These are phyloP conservation scores for Oryzias javanicus DNA, from an alignment of 2,113 vertebrate species.

Conservation along the genomic window DNA sequence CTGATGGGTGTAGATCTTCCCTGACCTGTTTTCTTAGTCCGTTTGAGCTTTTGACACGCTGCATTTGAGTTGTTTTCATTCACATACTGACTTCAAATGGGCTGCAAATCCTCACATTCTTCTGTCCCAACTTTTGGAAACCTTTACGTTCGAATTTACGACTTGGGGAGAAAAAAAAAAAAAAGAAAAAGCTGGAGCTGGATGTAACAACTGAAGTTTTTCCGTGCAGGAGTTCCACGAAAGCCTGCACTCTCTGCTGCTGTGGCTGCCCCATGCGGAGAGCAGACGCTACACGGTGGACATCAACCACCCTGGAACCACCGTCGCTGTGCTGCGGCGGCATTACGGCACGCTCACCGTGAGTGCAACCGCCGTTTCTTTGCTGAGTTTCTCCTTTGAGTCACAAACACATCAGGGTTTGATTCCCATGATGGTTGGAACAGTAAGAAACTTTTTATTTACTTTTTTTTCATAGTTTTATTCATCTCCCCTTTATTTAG, in stretches of 20 bases:
- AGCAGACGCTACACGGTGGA: slow-evolving; percentile 73
- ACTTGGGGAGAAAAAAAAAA: not conserved
- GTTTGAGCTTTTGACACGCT: too few relatives aligned
- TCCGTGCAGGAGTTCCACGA: slow-evolving; percentile 87
- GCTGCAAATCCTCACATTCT: too few relatives aligned
- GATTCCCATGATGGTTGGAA: too few relatives aligned
- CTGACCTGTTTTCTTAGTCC: too few relatives aligned
- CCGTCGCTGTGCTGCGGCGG: slow-evolving; percentile 61
- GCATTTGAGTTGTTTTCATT: too few relatives aligned
- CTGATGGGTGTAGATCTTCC: too few relatives aligned
- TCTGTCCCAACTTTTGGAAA: not conserved
- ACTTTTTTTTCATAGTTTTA: too few relatives aligned
- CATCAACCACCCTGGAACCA: slow-evolving; percentile 58
- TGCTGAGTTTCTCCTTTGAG: too few relatives aligned
- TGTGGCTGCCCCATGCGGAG: slow-evolving; percentile 87
- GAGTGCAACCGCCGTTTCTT: slow-evolving; percentile 2
- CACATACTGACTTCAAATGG: too few relatives aligned
- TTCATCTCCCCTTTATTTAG: too few relatives aligned
- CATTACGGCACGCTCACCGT: slow-evolving; percentile 78
- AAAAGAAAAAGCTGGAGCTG: not conserved
- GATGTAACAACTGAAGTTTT: not conserved
- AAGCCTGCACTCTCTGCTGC: slow-evolving; percentile 82
- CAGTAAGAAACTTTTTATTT: too few relatives aligned
- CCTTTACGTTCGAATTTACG: not conserved
- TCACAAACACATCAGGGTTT: too few relatives aligned